These are phyloP conservation scores for Bombyx mori DNA, from an alignment of 1,140 invertebrate species.

Conservation along the genomic window ASM3026992v2 NC_085129.1:9422001-9422500, in stretches of 20 bases:
- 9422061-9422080: constrained; percentile 9
- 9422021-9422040: constrained; percentile 34
- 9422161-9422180: background rate
- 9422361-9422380: constrained; percentile 5
- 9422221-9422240: background rate
- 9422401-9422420: constrained; percentile 3
- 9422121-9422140: no score
- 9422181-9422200: background rate
- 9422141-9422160: background rate
- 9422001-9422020: constrained; percentile 24
- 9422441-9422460: constrained; percentile 14
- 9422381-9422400: constrained; percentile 2
- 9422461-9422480: constrained; percentile 16
- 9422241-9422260: no score
- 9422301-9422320: no score
- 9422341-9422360: constrained; percentile 7
- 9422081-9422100: constrained; percentile 7
- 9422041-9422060: constrained; percentile 18
- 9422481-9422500: constrained; percentile 21
- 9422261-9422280: no score
- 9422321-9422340: constrained; percentile 3
- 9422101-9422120: no score
- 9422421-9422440: background rate
- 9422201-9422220: background rate
- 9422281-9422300: no score